Base-by-base conservation (phyloP, 2,797 vertebrate genomes). In the Geotria australis region DNA sequence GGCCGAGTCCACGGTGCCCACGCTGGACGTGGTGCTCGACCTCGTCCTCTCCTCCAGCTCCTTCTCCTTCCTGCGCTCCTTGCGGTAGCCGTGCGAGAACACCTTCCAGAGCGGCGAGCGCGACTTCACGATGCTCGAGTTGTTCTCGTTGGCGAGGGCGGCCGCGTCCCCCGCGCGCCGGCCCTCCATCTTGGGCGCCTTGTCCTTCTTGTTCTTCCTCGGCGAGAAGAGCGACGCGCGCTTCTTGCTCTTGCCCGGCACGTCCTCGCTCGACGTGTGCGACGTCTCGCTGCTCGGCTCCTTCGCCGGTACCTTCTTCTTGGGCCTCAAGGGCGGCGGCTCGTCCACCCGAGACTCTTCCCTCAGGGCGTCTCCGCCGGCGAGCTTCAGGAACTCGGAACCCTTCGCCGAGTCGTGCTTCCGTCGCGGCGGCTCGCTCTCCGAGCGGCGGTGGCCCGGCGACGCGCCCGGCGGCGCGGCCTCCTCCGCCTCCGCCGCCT, bases 51-150 rank as follows among this genome's bases (percentile, higher is more conserved):
- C 74, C 0, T 88, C 83, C 1, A 7, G n/a, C 1, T 67, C 47
- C 65, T 86, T 93, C 66, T 86, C 93, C 74, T 91, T 96, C 24
- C 24, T n/a, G 62, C 83, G 93, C 71, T 96, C 89, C 67, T 84
- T 96, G 68, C 85, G 93, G 68, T 94, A 88, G 3, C 91, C 84
- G 0, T 85, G 93, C 69, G 94, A 96, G 56, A 96, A 88, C 0
- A 83, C 77, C 65, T 94, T 99, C 89, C 89, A 99, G 59, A 96
- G 61, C 0, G 88, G 51, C n/a, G 51, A 99, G 68, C 74, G 81
- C 65, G 84, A 80, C 61, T 94, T 96, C 14, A 5, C 49, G 11
- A 11, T 7, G 14, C 6, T 53, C 49, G 11, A 11, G 14, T 11
- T 53, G 49, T 14, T 53, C 1, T 83, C 88, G 9, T 64, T 61